Conservation (phyloP, 1,140 invertebrate genomes). For the Ectropis grisescens region DNA sequence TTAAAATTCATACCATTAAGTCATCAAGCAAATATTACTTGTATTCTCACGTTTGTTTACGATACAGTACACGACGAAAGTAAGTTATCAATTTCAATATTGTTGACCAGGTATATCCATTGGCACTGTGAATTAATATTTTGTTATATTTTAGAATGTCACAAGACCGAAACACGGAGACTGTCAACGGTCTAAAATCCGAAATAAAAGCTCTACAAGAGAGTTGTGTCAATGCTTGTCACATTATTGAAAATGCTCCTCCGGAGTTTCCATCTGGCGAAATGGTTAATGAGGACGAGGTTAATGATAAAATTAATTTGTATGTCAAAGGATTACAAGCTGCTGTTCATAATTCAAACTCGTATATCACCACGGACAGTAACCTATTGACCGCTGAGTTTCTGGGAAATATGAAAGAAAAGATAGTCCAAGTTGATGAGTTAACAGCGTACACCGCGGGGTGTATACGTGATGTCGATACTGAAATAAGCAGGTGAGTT, state of each 20-base stretch:
- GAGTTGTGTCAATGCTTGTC: conserved; percentile 30
- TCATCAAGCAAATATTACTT: no score
- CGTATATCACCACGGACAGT: conserved; percentile 27
- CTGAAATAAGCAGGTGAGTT: conserved; percentile 56
- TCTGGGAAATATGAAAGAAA: conserved; percentile 39
- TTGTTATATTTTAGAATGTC: conserved; percentile 27
- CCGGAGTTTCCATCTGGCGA: no score
- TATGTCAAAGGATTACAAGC: conserved; percentile 36
- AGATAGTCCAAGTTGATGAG: conserved; percentile 41
- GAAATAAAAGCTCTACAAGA: conserved; percentile 37
- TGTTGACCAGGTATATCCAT: no score
- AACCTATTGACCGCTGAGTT: conserved; percentile 44
- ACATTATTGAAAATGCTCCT: conserved; percentile 41
- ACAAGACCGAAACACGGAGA: conserved; percentile 26
- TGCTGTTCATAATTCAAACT: conserved; percentile 35
- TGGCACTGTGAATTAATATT: no score
- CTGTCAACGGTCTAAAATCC: conserved; percentile 24
- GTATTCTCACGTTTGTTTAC: no score
- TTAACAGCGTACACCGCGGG: conserved; percentile 43
- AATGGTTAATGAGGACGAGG: no score
- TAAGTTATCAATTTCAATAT: no score
- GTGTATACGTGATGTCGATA: conserved; percentile 37
- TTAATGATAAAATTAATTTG: no score
- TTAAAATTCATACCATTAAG: no score
- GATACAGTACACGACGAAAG: no score